Conservation (phyloP, 2,797 vertebrate species). For the Etheostoma nigrum region DNA sequence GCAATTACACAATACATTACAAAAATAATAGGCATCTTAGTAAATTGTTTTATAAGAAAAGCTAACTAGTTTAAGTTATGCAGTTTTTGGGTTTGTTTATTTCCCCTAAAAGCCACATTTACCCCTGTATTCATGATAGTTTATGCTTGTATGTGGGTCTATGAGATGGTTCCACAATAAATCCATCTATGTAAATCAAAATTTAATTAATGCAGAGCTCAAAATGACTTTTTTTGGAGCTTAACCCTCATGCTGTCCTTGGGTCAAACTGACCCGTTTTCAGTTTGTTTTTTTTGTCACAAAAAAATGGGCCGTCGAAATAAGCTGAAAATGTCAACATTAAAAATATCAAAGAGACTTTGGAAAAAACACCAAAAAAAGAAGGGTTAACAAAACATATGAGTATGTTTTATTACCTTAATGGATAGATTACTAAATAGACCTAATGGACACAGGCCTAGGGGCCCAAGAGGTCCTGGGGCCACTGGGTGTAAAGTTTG, state of each 20-base stretch:
- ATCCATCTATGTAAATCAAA: not conserved
- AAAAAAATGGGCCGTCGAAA: too few species aligned
- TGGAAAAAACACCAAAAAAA: too few species aligned
- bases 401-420: not conserved
- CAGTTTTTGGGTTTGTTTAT: not conserved
- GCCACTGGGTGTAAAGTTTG: not conserved
- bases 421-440: not conserved
- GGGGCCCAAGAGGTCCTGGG: not conserved
- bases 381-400: not conserved
- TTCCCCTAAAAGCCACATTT: not conserved
- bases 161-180: not conserved
- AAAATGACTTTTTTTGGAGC: conserved; percentile 9
- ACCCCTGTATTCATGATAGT: not conserved
- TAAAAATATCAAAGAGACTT: too few species aligned
- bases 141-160: not conserved
- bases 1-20: conserved; percentile 30
- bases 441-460: not conserved
- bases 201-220: not conserved
- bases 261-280: too few species aligned
- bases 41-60: conserved; percentile 40
- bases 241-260: not conserved
- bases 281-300: too few species aligned
- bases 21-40: conserved; percentile 42
- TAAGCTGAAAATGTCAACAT: too few species aligned
- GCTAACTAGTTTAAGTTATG: not conserved